Evolutionary conservation across 2,113 vertebrate genomes (phyloP), one percentile per base, ranked within the genome.

Genomic region (Aegotheles bennettii): DNA sequence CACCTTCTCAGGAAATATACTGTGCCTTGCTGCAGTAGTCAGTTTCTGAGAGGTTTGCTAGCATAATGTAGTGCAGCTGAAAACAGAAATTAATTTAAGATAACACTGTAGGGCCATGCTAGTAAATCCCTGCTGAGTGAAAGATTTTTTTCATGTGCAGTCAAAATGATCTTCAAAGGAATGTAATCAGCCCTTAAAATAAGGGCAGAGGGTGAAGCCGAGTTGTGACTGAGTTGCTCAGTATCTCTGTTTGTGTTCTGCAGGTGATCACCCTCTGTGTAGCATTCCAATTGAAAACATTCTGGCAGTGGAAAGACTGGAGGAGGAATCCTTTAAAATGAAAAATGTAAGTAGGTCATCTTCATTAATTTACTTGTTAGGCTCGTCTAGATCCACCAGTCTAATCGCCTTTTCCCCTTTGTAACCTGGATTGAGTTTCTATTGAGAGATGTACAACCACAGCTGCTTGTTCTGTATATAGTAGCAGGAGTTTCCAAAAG

Each of bases 281-380:
- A 99, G 98, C 97, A 99, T 99, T 96, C 99, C 99, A 53, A 99
- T 99, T 78, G 99, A 99, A 96, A 99, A 99, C 97, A 99, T 99
- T 95, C 96, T 99, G 97, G 99, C 99, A 7, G 99, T 99, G 67
- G 99, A 99, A 97, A 98, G 98, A 80, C 98, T 99, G 51, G 99
- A 99, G 95, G 99, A 99, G 89, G 99, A 99, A 96, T 99, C 99
- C 61, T 99, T 99, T 97, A 99, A 99, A 97, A 99, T 99, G 99
- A 99, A 99, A 98, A 99, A 99, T 35, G 99, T 99, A 98, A 99
- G 98, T 97, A 93, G 80, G 60, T 82, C 90, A 78, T 90, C 40
- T 95, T 93, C 50, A 54, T 93, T 85, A 89, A 87, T 83, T 64
- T 70, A 33, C 87, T 86, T 78, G 63, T 92, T 86, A 60, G 69